A percentile compares a stretch with the other conserved stretches of the same genome.
These are phyloP conservation scores for Carapus acus DNA, from an alignment of 2,797 vertebrate species.

Conservation along the genomic window DNA sequence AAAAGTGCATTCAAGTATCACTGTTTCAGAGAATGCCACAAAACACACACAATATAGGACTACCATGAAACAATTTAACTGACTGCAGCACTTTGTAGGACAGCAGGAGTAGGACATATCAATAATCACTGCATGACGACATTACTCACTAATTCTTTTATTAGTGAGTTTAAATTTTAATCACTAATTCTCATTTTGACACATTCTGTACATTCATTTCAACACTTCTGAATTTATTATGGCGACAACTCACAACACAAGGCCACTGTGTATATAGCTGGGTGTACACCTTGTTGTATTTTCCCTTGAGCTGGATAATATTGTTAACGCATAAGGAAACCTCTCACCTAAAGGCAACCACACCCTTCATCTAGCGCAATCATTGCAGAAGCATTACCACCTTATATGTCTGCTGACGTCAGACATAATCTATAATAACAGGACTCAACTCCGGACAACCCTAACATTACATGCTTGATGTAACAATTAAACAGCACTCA, in stretches of 20 bases:
- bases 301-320: conserved; percentile 66
- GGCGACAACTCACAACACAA: conserved; percentile 67
- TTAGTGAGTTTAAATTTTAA: no score
- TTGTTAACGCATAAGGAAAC: conserved; percentile 60
- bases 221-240: conserved; percentile 44
- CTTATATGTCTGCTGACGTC: conserved; percentile 72
- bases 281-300: conserved; percentile 48
- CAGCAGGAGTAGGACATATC: no score
- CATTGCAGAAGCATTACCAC: conserved; percentile 70
- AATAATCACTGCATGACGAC: no score
- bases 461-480: conserved; percentile 66
- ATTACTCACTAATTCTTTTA: no score
- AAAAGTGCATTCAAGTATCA: no score
- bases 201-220: conserved; percentile 57
- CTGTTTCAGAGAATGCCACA: no score
- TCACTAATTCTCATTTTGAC: conserved; percentile 25
- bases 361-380: conserved; percentile 59
- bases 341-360: conserved; percentile 46
- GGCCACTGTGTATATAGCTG: conserved; percentile 39
- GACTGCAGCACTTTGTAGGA: no score
- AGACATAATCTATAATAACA: conserved; percentile 75
- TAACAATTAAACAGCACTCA: conserved; percentile 55
- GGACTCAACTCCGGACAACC: conserved; percentile 74
- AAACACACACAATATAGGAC: no score
- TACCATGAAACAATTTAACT: no score